A percentile compares a stretch with the other conserved stretches of the same genome.
Conservation (phyloP, 2,113 vertebrate genomes). For the Elaphurus davidianus region DNA sequence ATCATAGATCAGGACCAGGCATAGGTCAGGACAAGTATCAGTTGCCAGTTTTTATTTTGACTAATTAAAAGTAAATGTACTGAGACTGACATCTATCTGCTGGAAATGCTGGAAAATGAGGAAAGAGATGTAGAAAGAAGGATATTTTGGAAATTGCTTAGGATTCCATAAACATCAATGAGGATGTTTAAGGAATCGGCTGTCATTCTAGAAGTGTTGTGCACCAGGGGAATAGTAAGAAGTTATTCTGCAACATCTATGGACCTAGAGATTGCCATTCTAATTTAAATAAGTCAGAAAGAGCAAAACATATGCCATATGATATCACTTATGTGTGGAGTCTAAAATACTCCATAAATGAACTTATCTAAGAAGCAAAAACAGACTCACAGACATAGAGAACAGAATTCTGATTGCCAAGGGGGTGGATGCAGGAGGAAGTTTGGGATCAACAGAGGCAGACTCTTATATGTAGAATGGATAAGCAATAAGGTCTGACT, state of each 20-base stretch:
- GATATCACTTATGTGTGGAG: background rate
- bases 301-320: background rate
- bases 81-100: background rate
- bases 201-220: background rate
- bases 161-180: rapidly evolving
- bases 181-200: rapidly evolving
- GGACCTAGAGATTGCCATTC: background rate
- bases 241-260: rapidly evolving
- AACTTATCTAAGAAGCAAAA: background rate
- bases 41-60: background rate
- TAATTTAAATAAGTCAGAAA: background rate
- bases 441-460: background rate
- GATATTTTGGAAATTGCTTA: background rate
- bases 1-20: background rate
- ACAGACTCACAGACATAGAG: background rate
- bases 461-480: background rate
- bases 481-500: background rate
- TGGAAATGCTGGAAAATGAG: background rate
- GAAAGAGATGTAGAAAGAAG: background rate
- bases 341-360: background rate
- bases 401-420: background rate
- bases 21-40: background rate
- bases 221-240: background rate
- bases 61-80: background rate
- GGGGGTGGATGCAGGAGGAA: background rate